phyloP scores from a whole-genome alignment of 2,797 vertebrate genomes.

The Sebastes elongatus region DNA sequence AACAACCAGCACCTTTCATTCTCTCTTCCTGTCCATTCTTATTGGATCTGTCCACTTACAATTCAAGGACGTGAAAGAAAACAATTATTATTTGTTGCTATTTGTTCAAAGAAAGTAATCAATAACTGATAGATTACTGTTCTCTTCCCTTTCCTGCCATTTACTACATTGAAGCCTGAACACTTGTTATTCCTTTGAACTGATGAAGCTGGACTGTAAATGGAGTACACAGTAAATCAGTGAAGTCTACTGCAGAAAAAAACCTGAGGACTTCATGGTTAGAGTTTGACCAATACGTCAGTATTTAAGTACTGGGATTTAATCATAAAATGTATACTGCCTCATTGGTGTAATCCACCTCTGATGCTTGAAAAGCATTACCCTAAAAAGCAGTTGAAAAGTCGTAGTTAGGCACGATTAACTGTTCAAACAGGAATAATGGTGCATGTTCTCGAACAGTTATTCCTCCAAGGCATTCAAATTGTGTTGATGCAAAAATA shows the following conservation, averaged over 20 bases:
- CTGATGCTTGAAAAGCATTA: neutral
- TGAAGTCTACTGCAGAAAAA: neutral
- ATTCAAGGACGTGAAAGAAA: conserved; percentile 23
- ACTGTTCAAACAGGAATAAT: neutral
- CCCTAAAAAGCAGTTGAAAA: neutral
- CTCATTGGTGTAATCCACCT: neutral
- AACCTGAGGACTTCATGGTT: neutral
- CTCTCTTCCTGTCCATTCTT: conserved; percentile 19
- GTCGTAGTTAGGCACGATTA: neutral
- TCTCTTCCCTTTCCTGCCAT: conserved; percentile 25
- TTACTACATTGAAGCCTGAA: neutral
- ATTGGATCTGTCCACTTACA: neutral
- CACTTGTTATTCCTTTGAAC: neutral
- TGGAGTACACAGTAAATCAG: neutral
- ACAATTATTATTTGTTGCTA: neutral
- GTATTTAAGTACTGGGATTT: neutral
- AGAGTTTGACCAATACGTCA: neutral
- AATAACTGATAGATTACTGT: conserved; percentile 16
- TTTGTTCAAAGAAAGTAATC: conserved; percentile 23
- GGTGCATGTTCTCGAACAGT: neutral
- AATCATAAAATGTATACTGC: neutral
- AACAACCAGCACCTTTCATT: neutral
- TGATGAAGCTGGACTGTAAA: neutral
- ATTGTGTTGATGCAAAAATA: neutral
- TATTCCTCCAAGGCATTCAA: neutral